Evolutionary conservation across 1,140 invertebrate species (phyloP).

Genomic region (Heliothis virescens): DNA sequence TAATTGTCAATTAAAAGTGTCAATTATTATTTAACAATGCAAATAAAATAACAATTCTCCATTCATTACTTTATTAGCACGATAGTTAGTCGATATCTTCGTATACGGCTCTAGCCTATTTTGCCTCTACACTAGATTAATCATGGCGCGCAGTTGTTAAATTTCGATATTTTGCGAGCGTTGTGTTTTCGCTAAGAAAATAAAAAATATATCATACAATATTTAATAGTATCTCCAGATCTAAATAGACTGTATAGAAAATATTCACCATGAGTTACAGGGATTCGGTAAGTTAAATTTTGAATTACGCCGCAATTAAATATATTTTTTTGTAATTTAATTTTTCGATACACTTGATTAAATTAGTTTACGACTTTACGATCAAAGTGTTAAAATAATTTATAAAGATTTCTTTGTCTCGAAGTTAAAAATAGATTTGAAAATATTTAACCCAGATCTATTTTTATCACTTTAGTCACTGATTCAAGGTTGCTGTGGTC

Average conservation of each 20-base stretch:
- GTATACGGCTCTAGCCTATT: neutral
- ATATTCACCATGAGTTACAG: conserved; percentile 77
- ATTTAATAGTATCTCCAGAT: neutral
- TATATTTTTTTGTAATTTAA: neutral
- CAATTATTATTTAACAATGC: too few relatives aligned
- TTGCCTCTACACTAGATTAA: neutral
- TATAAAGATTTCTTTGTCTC: neutral
- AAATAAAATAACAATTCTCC: too few relatives aligned
- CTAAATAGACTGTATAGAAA: conserved; percentile 24
- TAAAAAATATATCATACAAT: conserved; percentile 10
- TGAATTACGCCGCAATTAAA: conserved; percentile 12
- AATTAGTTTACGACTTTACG: neutral
- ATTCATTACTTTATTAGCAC: too few relatives aligned
- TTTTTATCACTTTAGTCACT: conserved; percentile 58
- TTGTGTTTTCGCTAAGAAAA: conserved; percentile 24
- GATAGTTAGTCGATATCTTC: neutral
- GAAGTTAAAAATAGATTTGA: conserved; percentile 47
- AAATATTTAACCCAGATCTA: conserved; percentile 51
- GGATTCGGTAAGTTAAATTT: conserved; percentile 73
- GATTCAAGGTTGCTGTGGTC: conserved; percentile 56
- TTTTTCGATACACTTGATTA: neutral
- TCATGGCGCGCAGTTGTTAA: conserved; percentile 47
- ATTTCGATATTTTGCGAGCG: conserved; percentile 42
- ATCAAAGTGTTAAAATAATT: neutral
- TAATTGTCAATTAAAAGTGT: too few relatives aligned